Evolutionary conservation across 2,888 invertebrate species (phyloP).

Genomic region (Drosophila testacea): DNA sequence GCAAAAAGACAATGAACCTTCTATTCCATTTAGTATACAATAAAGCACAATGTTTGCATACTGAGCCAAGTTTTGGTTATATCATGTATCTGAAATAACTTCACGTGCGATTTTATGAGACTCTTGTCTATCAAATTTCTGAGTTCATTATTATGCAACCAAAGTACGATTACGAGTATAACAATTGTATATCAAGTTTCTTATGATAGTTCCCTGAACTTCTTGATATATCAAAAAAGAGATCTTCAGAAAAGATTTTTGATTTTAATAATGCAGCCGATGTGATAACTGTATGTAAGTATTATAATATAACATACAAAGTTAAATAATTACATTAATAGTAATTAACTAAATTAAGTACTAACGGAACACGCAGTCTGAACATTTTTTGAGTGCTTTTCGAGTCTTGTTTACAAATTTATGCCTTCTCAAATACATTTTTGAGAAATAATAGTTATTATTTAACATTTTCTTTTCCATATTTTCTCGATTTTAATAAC

Average conservation of each 20-base stretch:
- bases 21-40: not conserved
- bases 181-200: not conserved
- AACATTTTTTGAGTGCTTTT: no score
- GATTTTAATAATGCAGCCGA: conserved; percentile 11
- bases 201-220: conserved; percentile 29
- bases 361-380: no score
- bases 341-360: no score
- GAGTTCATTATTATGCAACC: conserved; percentile 48
- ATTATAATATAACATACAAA: no score
- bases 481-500: no score
- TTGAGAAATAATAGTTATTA: no score
- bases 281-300: not conserved
- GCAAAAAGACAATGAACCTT: conserved; percentile 25
- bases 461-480: no score
- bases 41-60: conserved; percentile 1
- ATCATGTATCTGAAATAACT: conserved; percentile 19
- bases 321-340: no score
- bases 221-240: conserved; percentile 3
- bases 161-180: not conserved
- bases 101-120: conserved; percentile 45
- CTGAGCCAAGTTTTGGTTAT: not conserved
- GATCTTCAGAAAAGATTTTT: not conserved
- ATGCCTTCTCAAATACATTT: no score
- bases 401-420: no score
- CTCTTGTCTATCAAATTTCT: conserved; percentile 12